A percentile compares a stretch with the other conserved stretches of the same genome.
Conservation (phyloP, 2,888 invertebrate species). For the Heliconius ethilla region DNA sequence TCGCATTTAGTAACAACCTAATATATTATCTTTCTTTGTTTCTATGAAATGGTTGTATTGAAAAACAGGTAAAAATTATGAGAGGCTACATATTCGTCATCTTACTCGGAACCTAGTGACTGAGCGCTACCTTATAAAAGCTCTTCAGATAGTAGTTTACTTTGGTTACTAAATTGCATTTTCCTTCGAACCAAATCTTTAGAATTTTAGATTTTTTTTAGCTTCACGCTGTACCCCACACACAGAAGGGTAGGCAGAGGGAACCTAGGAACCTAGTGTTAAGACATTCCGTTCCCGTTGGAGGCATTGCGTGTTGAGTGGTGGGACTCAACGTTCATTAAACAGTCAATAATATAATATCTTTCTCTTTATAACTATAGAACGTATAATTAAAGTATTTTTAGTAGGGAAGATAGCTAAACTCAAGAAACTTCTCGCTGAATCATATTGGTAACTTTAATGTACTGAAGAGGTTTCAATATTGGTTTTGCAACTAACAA, state of each 20-base stretch:
- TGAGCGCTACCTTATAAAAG: neutral
- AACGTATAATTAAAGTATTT: too few relatives aligned
- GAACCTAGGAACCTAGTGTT: too few relatives aligned
- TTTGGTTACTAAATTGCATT: neutral
- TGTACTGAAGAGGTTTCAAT: neutral
- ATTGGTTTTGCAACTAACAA: neutral
- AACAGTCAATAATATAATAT: neutral
- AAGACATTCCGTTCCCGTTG: too few relatives aligned
- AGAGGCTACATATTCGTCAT: neutral
- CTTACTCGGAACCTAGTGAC: neutral
- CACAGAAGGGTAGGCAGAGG: too few relatives aligned
- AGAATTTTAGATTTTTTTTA: neutral
- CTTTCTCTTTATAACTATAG: neutral
- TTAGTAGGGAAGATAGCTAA: too few relatives aligned
- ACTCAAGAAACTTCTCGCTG: neutral
- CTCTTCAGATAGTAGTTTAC: neutral
- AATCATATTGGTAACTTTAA: neutral
- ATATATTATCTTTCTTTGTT: neutral
- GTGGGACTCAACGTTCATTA: neutral
- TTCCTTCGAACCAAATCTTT: neutral
- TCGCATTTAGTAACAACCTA: neutral
- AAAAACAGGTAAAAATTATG: neutral
- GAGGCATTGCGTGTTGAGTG: too few relatives aligned
- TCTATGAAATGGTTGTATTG: neutral
- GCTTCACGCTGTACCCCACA: too few relatives aligned